Evolutionary conservation across 1,140 invertebrate genomes (phyloP).

Genomic region (Ganaspis sp.): DNA sequence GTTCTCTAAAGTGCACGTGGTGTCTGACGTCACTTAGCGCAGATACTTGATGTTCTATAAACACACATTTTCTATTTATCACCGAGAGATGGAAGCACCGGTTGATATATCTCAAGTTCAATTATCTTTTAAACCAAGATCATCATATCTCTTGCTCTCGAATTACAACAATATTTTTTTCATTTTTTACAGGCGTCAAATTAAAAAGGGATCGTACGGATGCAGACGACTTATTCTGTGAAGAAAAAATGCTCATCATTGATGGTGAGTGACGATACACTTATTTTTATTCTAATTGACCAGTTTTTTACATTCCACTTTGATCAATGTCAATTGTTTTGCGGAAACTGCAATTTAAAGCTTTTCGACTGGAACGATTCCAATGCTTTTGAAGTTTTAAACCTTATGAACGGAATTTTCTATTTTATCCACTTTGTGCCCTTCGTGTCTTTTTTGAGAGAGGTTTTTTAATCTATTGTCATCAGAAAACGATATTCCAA

Average conservation of each 20-base stretch:
- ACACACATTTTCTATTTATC: slow-evolving; percentile 28
- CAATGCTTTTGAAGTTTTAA: too few relatives aligned
- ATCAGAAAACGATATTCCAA: too few relatives aligned
- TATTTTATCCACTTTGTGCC: too few relatives aligned
- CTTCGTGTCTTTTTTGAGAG: too few relatives aligned
- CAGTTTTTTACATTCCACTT: neutral
- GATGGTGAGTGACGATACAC: slow-evolving; percentile 65
- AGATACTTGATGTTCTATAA: slow-evolving; percentile 22
- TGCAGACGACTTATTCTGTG: slow-evolving; percentile 74
- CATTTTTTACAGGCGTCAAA: slow-evolving; percentile 67
- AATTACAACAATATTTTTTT: slow-evolving; percentile 41
- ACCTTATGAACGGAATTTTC: too few relatives aligned
- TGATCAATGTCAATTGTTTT: neutral
- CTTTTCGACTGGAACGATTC: too few relatives aligned
- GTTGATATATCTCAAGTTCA: neutral
- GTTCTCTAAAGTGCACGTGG: slow-evolving; percentile 15
- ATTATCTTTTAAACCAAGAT: neutral
- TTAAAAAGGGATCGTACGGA: slow-evolving; percentile 71
- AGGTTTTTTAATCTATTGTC: too few relatives aligned
- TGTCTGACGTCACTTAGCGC: slow-evolving; percentile 1
- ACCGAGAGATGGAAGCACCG: slow-evolving; percentile 51
- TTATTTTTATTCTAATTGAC: neutral
- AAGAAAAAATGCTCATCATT: slow-evolving; percentile 75
- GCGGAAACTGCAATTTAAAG: neutral
- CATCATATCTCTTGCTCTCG: neutral